These are phyloP conservation scores for zebrafish (Danio rerio) DNA, from an alignment of 2,113 vertebrate species.

Conservation along the genomic window GRCz12tu NC_133178.1:29013501-29014000, in stretches of 20 bases:
- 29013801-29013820: background rate
- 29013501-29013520: background rate
- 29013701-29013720: background rate
- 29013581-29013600: background rate
- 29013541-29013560: background rate
- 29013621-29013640: conserved; percentile 7
- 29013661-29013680: background rate
- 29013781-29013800: background rate
- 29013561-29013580: background rate
- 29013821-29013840: background rate
- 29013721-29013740: background rate
- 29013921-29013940: background rate
- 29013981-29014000: background rate
- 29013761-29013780: background rate
- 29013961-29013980: background rate
- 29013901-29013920: conserved; percentile 11
- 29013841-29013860: background rate
- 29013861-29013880: background rate
- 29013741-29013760: background rate
- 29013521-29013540: background rate
- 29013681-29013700: background rate
- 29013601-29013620: background rate
- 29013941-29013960: background rate
- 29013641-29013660: background rate
- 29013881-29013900: background rate